phyloP scores from a whole-genome alignment of 2,797 vertebrate genomes.

The Danio choprae region DNA sequence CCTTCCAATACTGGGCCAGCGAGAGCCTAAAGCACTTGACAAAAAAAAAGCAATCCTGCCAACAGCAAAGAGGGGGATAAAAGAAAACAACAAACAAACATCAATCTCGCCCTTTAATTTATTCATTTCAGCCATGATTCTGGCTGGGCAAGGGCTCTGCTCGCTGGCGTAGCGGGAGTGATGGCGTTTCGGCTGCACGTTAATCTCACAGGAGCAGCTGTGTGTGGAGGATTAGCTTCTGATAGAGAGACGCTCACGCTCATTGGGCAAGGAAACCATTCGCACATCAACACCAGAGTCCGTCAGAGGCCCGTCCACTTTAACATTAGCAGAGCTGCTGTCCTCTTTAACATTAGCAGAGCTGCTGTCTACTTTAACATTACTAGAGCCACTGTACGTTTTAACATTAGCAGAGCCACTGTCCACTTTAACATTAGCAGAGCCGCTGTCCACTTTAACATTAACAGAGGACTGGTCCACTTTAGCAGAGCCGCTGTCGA shows the following conservation, averaged over 20 bases:
- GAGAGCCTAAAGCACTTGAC: slow-evolving; percentile 33
- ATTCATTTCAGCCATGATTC: slow-evolving; percentile 59
- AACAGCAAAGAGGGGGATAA: slow-evolving; percentile 34
- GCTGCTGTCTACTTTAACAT: slow-evolving; percentile 10
- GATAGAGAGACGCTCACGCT: slow-evolving; percentile 52
- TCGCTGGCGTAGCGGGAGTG: slow-evolving; percentile 50
- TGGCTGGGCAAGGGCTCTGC: slow-evolving; percentile 58
- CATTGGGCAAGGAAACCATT: slow-evolving; percentile 54
- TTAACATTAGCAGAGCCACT: no score
- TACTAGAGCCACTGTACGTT: slow-evolving; percentile 25
- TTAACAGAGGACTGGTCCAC: no score
- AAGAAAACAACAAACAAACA: slow-evolving; percentile 44
- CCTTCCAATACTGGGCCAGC: slow-evolving; percentile 47
- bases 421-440: no score
- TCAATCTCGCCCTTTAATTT: slow-evolving; percentile 58
- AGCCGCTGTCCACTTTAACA: no score
- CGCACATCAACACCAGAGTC: slow-evolving; percentile 64
- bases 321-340: slow-evolving; percentile 58
- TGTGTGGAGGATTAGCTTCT: slow-evolving; percentile 63
- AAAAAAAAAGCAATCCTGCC: slow-evolving; percentile 50
- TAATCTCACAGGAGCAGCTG: slow-evolving; percentile 67
- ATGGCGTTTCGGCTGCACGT: slow-evolving; percentile 54
- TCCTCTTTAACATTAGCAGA: no score
- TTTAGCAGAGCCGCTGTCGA: no score
- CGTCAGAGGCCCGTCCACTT: slow-evolving; percentile 44